Evolutionary conservation across 2,888 invertebrate genomes (phyloP).

Genomic region (Oxystoma pomonae): DNA sequence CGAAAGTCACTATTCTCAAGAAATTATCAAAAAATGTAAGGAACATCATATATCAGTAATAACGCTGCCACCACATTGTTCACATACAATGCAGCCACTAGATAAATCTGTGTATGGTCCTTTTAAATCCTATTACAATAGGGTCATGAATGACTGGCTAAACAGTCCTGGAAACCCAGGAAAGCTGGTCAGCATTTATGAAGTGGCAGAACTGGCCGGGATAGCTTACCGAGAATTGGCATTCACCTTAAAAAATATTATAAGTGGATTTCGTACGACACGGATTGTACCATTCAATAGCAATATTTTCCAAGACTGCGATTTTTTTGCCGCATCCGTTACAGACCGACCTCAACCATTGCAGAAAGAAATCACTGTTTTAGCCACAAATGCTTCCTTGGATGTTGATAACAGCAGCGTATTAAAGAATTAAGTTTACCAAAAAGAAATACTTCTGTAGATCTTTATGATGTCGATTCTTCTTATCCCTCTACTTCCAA

Average conservation of each 20-base stretch:
- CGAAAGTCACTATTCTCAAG: too few species aligned
- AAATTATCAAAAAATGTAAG: too few species aligned
- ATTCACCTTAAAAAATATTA: neutral
- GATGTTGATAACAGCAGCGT: neutral
- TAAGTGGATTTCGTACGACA: neutral
- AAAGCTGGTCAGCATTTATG: neutral
- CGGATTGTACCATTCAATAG: neutral
- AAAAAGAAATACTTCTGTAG: too few species aligned
- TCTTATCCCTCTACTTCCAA: too few species aligned
- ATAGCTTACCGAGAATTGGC: neutral
- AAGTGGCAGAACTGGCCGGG: neutral
- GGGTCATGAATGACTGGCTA: too few species aligned
- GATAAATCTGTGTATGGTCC: too few species aligned
- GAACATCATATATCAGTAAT: too few species aligned
- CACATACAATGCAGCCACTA: too few species aligned
- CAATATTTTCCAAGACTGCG: neutral
- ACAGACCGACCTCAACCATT: neutral
- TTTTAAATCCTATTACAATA: too few species aligned
- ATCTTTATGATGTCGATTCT: too few species aligned
- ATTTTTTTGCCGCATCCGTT: neutral
- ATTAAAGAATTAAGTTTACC: neutral
- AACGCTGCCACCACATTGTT: too few species aligned
- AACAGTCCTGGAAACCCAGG: too few species aligned
- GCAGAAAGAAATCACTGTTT: neutral
- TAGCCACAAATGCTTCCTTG: neutral